Evolutionary conservation across 2,888 invertebrate genomes (phyloP).

Genomic region (Eurois occulta): DNA sequence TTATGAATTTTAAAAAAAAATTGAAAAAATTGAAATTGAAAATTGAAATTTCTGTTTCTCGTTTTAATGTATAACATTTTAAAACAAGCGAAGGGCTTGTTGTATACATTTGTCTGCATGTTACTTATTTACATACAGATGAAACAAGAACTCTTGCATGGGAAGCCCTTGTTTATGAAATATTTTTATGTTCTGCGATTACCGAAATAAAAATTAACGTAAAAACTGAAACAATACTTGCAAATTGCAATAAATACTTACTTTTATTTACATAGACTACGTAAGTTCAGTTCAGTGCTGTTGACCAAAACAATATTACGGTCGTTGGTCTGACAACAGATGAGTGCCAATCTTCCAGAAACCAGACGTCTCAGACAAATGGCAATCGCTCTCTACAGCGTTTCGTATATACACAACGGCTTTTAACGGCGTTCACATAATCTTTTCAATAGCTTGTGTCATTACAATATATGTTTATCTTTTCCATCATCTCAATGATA

Average conservation of each 20-base stretch:
- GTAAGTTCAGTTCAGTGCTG: background rate
- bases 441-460: background rate
- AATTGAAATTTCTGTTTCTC: background rate
- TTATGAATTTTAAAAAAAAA: background rate
- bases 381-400: background rate
- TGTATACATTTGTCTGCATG: background rate
- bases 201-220: background rate
- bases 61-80: constrained; percentile 4
- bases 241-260: background rate
- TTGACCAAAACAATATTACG: background rate
- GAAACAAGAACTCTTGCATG: constrained; percentile 16
- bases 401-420: background rate
- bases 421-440: background rate
- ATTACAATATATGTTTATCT: background rate
- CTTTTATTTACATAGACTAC: background rate
- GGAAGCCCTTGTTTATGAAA: background rate
- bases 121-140: constrained; percentile 22
- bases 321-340: background rate
- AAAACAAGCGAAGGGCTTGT: background rate
- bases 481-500: background rate
- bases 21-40: too few relatives aligned
- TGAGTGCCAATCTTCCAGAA: background rate
- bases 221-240: background rate
- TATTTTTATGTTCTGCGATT: background rate
- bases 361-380: background rate